A percentile compares a stretch with the other conserved stretches of the same genome.
Conservation (phyloP, 2,797 vertebrate species). For the Delichon dasypus region DNA sequence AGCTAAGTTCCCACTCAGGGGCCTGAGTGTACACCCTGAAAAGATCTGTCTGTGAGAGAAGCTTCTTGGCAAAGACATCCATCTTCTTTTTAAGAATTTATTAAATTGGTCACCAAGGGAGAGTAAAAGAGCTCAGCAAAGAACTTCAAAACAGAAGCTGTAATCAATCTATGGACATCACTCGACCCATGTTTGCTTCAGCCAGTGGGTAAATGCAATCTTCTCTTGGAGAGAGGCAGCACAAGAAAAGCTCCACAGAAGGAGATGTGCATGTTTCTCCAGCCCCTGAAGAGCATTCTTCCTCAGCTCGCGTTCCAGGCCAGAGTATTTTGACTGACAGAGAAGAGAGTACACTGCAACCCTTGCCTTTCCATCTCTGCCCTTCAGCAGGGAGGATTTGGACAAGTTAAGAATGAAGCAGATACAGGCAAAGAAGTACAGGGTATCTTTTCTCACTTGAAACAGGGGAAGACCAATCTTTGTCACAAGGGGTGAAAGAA, state of each 20-base stretch:
- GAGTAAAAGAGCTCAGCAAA: neutral
- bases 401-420: neutral
- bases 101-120: conserved; percentile 4
- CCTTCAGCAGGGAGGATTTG: neutral
- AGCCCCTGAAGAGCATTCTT: neutral
- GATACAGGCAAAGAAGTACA: neutral
- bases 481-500: neutral
- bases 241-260: neutral
- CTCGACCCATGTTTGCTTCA: neutral
- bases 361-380: neutral
- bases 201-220: neutral
- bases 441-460: neutral
- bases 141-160: conserved; percentile 1
- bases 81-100: neutral
- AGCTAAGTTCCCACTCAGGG: neutral
- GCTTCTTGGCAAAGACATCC: neutral
- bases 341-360: neutral
- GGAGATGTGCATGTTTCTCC: neutral
- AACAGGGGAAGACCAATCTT: neutral
- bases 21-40: neutral
- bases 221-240: neutral
- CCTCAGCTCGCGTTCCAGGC: neutral
- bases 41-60: neutral
- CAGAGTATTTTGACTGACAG: neutral
- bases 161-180: conserved; percentile 4